These are phyloP conservation scores for Thyatira batis DNA, from an alignment of 2,888 invertebrate genomes.

Conservation along the genomic window DNA sequence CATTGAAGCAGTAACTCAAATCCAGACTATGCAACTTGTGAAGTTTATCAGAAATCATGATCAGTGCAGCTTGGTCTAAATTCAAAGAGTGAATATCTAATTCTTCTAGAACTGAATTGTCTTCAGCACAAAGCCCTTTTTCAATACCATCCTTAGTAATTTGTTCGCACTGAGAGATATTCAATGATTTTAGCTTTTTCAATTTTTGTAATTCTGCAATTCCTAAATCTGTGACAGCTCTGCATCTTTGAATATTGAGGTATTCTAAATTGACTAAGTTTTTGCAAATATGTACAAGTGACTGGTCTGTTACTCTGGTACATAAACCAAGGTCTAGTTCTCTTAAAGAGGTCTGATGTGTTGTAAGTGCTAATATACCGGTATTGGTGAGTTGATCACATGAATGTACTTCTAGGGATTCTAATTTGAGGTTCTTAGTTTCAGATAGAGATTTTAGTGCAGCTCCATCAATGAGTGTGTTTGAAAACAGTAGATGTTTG, in stretches of 20 bases:
- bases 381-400: conserved; percentile 85
- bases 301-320: conserved; percentile 84
- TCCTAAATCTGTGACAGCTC: conserved; percentile 84
- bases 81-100: conserved; percentile 83
- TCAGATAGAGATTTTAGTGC: conserved; percentile 81
- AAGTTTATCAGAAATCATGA: conserved; percentile 82
- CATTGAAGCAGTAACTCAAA: conserved; percentile 86
- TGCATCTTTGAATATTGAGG: conserved; percentile 85
- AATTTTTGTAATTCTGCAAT: conserved; percentile 79
- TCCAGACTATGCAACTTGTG: conserved; percentile 83
- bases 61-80: conserved; percentile 84
- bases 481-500: conserved; percentile 84
- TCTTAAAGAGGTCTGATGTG: conserved; percentile 78
- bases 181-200: conserved; percentile 80
- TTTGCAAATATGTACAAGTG: conserved; percentile 82
- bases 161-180: conserved; percentile 86
- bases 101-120: conserved; percentile 74
- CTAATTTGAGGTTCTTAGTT: conserved; percentile 75
- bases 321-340: conserved; percentile 85
- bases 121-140: conserved; percentile 80
- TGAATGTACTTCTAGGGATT: conserved; percentile 75
- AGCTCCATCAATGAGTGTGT: conserved; percentile 85
- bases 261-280: conserved; percentile 81
- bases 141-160: conserved; percentile 84
- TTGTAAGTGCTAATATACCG: conserved; percentile 80